phyloP scores from a whole-genome alignment of 2,113 vertebrate genomes.

The Carassius auratus region DNA sequence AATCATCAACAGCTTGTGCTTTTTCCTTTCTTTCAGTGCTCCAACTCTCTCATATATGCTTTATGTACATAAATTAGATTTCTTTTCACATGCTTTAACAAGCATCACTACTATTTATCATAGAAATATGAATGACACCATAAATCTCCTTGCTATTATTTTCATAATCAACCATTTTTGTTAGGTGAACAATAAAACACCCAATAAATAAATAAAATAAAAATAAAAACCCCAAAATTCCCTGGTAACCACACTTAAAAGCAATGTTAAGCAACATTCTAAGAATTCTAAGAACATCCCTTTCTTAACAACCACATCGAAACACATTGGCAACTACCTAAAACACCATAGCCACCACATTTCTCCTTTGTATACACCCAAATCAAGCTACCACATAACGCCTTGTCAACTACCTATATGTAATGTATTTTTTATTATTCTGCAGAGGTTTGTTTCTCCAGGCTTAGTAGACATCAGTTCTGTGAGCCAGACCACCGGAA shows the following conservation, averaged over 20 bases:
- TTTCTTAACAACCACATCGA: not conserved
- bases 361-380: not conserved
- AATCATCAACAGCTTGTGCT: not conserved
- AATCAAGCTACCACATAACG: not conserved
- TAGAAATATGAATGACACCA: not conserved
- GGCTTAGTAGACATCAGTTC: not conserved
- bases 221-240: not conserved
- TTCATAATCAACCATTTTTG: not conserved
- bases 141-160: not conserved
- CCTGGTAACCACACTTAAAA: not conserved
- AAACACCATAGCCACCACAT: not conserved
- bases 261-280: not conserved
- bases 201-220: no score
- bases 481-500: slow-evolving; percentile 49
- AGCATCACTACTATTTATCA: not conserved
- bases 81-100: not conserved
- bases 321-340: not conserved
- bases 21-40: not conserved
- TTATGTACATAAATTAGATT: not conserved
- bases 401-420: not conserved
- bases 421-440: not conserved
- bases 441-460: not conserved
- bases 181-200: not conserved
- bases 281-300: not conserved
- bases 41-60: not conserved